Conservation (phyloP, 2,888 invertebrate genomes). For the Epistrophe eligans region DNA sequence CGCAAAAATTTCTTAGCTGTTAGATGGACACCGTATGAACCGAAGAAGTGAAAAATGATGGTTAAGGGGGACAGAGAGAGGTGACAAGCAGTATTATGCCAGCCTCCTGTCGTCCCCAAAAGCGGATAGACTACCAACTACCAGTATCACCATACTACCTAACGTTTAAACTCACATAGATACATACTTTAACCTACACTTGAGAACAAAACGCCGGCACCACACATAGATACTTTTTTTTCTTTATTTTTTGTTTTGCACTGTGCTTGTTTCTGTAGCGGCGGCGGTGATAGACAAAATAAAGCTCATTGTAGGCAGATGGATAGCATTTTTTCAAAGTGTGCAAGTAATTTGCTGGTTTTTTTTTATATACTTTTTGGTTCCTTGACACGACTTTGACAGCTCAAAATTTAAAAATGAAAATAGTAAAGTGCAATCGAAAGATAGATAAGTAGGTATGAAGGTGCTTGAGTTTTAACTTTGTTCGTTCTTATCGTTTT, state of each 20-base stretch:
- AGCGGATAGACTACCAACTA: slow-evolving; percentile 22
- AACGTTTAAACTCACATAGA: slow-evolving; percentile 16
- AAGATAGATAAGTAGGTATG: neutral
- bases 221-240: slow-evolving; percentile 38
- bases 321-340: slow-evolving; percentile 17
- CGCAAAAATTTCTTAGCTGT: slow-evolving; percentile 67
- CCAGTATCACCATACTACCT: neutral
- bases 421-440: slow-evolving; percentile 20
- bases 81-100: slow-evolving; percentile 28
- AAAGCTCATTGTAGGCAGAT: slow-evolving; percentile 49
- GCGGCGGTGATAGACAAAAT: slow-evolving; percentile 45
- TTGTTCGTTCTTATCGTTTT: slow-evolving; percentile 16
- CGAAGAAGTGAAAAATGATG: slow-evolving; percentile 1
- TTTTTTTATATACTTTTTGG: neutral
- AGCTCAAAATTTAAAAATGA: slow-evolving; percentile 45
- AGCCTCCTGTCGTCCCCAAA: slow-evolving; percentile 41
- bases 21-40: slow-evolving; percentile 49
- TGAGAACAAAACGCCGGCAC: slow-evolving; percentile 59
- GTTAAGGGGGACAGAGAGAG: neutral
- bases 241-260: neutral
- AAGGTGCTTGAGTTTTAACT: slow-evolving; percentile 3
- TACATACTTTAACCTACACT: slow-evolving; percentile 29
- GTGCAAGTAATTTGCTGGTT: slow-evolving; percentile 61
- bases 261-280: neutral
- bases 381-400: slow-evolving; percentile 47